Evolutionary conservation across 2,888 invertebrate genomes (phyloP).

Genomic region (Philaethria dido): DNA sequence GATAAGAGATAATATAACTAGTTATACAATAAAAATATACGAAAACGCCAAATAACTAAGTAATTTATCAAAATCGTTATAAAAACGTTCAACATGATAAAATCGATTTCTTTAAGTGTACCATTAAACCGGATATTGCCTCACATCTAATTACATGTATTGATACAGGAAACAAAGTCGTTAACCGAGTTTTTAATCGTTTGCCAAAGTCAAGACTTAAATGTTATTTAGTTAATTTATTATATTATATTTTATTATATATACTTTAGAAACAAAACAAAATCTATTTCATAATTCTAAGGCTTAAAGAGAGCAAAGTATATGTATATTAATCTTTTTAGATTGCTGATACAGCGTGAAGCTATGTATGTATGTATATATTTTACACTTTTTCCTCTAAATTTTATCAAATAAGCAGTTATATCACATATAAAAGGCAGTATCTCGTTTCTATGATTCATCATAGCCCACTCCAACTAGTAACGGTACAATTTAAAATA

Average conservation of each 20-base stretch:
- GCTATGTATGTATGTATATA: no score
- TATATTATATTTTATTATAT: slow-evolving; percentile 1
- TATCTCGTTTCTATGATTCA: neutral
- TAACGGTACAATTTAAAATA: neutral
- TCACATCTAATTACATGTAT: slow-evolving; percentile 44
- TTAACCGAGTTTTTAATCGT: slow-evolving; percentile 45
- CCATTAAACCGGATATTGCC: slow-evolving; percentile 45
- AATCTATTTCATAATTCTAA: slow-evolving; percentile 5
- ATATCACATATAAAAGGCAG: neutral
- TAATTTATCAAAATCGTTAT: neutral
- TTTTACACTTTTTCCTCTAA: neutral
- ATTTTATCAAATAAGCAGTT: neutral
- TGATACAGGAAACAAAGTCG: slow-evolving; percentile 47
- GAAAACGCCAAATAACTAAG: neutral
- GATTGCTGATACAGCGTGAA: no score
- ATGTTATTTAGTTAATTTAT: slow-evolving; percentile 20
- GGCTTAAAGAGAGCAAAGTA: no score
- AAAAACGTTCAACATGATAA: neutral
- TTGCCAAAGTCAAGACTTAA: slow-evolving; percentile 25
- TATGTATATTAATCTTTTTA: no score
- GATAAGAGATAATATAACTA: neutral
- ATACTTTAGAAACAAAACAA: no score
- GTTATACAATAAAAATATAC: neutral
- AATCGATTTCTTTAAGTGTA: slow-evolving; percentile 23
- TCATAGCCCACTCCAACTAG: neutral